A percentile compares a stretch with the other conserved stretches of the same genome.
phyloP scores from a whole-genome alignment of 2,113 vertebrate genomes.

The Poeciliopsis turrubarensis region DNA sequence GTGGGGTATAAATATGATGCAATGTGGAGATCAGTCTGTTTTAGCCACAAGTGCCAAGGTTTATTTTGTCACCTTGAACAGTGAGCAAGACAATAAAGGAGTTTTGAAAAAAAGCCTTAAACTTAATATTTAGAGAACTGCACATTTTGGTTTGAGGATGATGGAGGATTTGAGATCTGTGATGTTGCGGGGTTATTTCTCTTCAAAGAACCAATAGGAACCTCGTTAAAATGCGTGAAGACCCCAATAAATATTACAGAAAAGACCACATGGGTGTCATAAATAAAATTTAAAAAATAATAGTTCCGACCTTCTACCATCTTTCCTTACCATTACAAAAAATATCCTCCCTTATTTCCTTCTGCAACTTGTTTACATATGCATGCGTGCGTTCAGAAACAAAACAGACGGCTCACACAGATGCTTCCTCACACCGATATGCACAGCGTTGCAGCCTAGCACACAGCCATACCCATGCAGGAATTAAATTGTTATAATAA shows the following conservation, averaged over 20 bases:
- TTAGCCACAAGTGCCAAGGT: background rate
- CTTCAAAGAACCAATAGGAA: too few species aligned
- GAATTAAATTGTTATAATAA: constrained; percentile 1
- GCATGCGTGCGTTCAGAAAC: constrained; percentile 26
- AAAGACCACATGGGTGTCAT: background rate
- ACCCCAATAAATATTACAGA: too few species aligned
- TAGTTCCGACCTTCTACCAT: background rate
- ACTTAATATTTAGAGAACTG: too few species aligned
- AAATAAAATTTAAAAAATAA: too few species aligned
- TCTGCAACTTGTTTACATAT: constrained; percentile 6
- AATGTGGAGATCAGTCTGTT: background rate
- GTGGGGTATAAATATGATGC: background rate
- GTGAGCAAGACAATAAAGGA: background rate
- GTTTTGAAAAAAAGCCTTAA: background rate
- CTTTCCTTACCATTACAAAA: background rate
- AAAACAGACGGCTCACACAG: constrained; percentile 24
- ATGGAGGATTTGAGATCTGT: background rate
- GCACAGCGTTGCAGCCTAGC: constrained; percentile 8
- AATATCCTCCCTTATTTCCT: constrained; percentile 1
- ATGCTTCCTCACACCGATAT: constrained; percentile 10
- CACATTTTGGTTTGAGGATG: background rate
- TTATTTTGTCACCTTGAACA: too few species aligned
- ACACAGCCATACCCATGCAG: background rate
- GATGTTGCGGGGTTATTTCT: background rate
- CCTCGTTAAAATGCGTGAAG: too few species aligned